Evolutionary conservation across 2,797 vertebrate genomes (phyloP).

Genomic region (Lepilemur septentrionalis): DNA sequence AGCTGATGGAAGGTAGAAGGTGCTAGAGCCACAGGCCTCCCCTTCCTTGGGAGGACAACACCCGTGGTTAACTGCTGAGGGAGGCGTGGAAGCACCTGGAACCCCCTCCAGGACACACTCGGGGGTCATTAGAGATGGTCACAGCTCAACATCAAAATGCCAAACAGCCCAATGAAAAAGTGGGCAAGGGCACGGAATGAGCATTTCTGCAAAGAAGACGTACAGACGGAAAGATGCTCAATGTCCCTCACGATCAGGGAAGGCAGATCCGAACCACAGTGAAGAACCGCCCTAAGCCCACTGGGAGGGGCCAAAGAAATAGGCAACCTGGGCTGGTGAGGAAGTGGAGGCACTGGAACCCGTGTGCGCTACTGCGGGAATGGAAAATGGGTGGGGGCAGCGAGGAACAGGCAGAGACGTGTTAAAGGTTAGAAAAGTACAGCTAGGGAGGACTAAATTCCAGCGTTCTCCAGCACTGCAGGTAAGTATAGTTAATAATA

Average conservation of each 20-base stretch:
- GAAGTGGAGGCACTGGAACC: rapidly evolving
- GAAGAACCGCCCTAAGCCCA: background rate
- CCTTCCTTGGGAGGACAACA: background rate
- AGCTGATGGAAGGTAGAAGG: background rate
- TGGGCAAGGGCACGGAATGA: background rate
- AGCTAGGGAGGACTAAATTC: background rate
- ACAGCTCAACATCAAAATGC: background rate
- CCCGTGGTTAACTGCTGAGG: background rate
- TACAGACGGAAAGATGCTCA: background rate
- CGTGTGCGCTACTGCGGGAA: rapidly evolving
- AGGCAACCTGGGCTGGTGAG: rapidly evolving
- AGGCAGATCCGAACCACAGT: background rate
- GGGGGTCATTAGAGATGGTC: background rate
- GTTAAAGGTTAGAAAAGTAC: background rate
- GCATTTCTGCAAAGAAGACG: background rate
- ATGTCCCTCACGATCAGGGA: background rate
- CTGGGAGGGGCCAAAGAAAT: background rate
- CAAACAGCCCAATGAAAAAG: background rate
- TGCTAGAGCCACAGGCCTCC: rapidly evolving
- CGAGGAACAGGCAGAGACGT: background rate
- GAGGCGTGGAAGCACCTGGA: background rate
- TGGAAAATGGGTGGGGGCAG: background rate
- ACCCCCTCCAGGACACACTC: background rate
- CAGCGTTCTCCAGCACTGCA: background rate
- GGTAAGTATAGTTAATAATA: no score